These are phyloP conservation scores for Syrphus vitripennis DNA, from an alignment of 2,888 invertebrate genomes.

Conservation along the genomic window DNA sequence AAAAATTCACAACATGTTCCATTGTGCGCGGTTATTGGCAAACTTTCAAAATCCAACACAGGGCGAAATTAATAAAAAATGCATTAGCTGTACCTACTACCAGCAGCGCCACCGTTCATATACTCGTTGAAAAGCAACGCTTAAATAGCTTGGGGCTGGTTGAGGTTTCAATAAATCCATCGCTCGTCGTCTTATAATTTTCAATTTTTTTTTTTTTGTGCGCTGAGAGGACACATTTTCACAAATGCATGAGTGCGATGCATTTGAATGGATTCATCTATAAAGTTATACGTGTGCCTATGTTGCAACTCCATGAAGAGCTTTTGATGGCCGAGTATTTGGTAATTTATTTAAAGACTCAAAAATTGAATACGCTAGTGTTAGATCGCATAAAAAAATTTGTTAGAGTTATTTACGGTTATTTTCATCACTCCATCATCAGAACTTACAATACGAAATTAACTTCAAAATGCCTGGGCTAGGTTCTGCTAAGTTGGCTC, in stretches of 20 bases:
- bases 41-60: slow-evolving; percentile 62
- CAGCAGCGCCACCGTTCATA: slow-evolving; percentile 8
- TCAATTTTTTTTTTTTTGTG: slow-evolving; percentile 8
- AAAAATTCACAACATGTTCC: slow-evolving; percentile 66
- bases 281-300: neutral
- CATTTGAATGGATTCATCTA: slow-evolving; percentile 3
- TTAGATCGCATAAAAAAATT: no score
- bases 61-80: slow-evolving; percentile 65
- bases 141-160: slow-evolving; percentile 33
- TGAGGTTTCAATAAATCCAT: slow-evolving; percentile 31
- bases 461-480: no score
- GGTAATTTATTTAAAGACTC: neutral
- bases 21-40: slow-evolving; percentile 66
- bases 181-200: slow-evolving; percentile 1
- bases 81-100: slow-evolving; percentile 38
- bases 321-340: neutral
- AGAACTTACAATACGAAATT: no score
- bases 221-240: slow-evolving; percentile 5
- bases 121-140: slow-evolving; percentile 39
- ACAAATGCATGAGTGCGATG: neutral
- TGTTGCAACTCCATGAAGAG: neutral
- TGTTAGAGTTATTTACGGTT: no score
- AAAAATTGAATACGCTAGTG: neutral
- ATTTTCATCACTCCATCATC: no score
- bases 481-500: no score